Evolutionary conservation across 2,888 invertebrate species (phyloP), one percentile per base, ranked within the genome.

Genomic region (Parasteatoda lunata): DNA sequence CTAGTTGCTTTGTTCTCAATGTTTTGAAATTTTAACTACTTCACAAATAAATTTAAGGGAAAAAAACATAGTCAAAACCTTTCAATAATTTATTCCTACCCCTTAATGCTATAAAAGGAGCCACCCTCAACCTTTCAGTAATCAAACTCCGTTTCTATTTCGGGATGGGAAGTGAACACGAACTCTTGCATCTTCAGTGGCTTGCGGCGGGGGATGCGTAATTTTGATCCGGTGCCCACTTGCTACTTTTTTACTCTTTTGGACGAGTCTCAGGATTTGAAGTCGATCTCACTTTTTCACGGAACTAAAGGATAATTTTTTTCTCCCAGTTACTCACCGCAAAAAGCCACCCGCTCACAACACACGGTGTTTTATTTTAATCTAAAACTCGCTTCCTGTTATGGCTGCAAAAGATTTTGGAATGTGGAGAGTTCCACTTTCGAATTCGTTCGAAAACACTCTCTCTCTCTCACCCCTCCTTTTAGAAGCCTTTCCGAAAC

Each of bases 111-210:
- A 80, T 73, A 80, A 72, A 80, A 51, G 76, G 82, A 11, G 1
- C 66, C 84, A 84, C 72, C 72, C 81, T 73, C 71, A 65, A 64
- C 8, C n/a, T 49, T 3, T n/a, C 4, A 64, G 77, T 71, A 77
- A 84, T 72, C 70, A 84, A 84, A 45, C 68, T 68, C 66, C 48
- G n/a, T 59, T 80, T 77, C 85, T 86, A 86, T 86, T 86, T 86
- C 68, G 49, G 77, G 79, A 52, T 48, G 11, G 84, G 52, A 70
- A 73, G 84, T 70, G 84, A 70, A 65, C 9, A n/a, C 59, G 59
- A n/a, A 13, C 11, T 59, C 59, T 59, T 69, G 30, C 69, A 48
- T 45, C 69, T 47, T 45, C 69, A 69, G 69, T 45, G 47, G 48
- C 13, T 69, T 45, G 15, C 11, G 48, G 52, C 66, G 11, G 6